Evolutionary conservation across 2,113 vertebrate genomes (phyloP), one percentile per base, ranked within the genome.

Genomic region (Loxodonta africana): DNA sequence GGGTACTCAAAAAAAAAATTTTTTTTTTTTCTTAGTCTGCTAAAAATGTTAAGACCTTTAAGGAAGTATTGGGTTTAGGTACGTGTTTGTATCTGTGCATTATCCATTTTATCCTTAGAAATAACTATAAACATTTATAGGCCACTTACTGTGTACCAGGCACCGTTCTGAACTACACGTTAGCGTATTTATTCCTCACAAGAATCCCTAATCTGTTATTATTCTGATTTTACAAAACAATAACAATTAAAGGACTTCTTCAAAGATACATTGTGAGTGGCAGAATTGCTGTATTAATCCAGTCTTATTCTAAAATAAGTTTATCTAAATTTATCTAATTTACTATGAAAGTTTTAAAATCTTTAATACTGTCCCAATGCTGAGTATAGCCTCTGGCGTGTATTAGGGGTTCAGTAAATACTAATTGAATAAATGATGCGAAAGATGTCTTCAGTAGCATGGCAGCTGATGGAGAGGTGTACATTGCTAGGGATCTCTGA

Each of bases 11-110:
- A 37, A 37, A 37, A 37, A 37, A 37, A 37, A 37, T 48, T 57
- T 41, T 86, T 69, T 30, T 69, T 33, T 33, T 37, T 51, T 94
- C 20, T 78, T 12, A 86, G 44, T 91, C 46, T 60, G 53, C 33
- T 69, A 37, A 88, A 91, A 77, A 82, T 69, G 37, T 82, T 71
- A 74, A 80, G 48, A 94, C n/a, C 51, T 92, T 92, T 48, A 87
- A n/a, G 41, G 57, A 88, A 88, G 30, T 80, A 20, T 5, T 41
- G 21, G 15, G 21, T 63, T 88, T 94, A 44, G 5, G 15, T 91
- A n/a, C 41, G 77, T 91, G 15, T 48, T 83, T 87, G 5, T 41
- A 6, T 73, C 65, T 92, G 48, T 73, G 25, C 84, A 10, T 25
- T 73, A 86, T 3, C 63, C 18, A 11, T 62, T 90, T n/a, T 81